Evolutionary conservation across 2,797 vertebrate genomes (phyloP).

Genomic region (Alauda arvensis): DNA sequence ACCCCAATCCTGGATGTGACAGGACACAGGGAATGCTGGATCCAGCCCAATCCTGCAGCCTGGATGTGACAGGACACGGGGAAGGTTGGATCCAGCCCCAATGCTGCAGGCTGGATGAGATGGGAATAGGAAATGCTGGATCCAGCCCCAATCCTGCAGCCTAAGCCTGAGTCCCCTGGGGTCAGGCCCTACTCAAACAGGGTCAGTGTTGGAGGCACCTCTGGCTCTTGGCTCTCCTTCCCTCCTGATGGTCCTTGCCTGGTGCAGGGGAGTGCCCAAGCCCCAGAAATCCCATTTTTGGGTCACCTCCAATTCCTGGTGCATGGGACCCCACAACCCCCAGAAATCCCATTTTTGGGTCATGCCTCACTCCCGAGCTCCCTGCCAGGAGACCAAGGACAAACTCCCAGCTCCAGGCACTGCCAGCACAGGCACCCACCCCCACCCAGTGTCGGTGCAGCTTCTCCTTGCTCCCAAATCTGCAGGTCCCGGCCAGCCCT

Average conservation of each 20-base stretch:
- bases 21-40: background rate
- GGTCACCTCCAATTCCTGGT: background rate
- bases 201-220: background rate
- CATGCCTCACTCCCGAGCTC: accelerated
- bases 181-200: background rate
- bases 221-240: background rate
- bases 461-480: background rate
- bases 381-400: background rate
- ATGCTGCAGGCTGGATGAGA: background rate
- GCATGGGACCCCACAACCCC: background rate
- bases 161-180: background rate
- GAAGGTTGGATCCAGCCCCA: background rate
- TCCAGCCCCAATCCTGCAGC: background rate
- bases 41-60: background rate
- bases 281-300: background rate
- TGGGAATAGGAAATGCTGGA: background rate
- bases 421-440: background rate
- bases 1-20: accelerated
- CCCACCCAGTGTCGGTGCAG: accelerated
- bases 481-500: accelerated
- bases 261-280: accelerated
- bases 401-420: background rate
- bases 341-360: background rate
- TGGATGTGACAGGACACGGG: accelerated
- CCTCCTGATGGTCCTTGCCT: background rate